Evolutionary conservation across 1,140 invertebrate species (phyloP).

Genomic region (Streblospio benedicti): DNA sequence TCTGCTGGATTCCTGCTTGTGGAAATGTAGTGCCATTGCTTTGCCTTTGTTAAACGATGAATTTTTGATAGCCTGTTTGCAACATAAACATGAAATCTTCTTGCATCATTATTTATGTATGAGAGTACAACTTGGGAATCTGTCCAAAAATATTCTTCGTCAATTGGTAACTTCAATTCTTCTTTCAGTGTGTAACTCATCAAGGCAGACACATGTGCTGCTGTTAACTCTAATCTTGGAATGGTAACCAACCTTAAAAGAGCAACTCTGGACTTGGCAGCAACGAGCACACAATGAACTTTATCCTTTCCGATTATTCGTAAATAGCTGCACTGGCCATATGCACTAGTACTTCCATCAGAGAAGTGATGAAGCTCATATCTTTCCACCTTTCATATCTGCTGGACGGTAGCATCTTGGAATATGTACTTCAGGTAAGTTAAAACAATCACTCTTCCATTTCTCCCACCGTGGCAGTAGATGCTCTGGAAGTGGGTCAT

Average conservation of each 20-base stretch:
- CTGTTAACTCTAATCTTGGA: conserved; percentile 17
- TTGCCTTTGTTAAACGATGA: neutral
- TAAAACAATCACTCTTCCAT: neutral
- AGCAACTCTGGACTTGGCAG: conserved; percentile 18
- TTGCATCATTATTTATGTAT: conserved; percentile 14
- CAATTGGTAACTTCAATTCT: conserved; percentile 4
- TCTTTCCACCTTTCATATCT: neutral
- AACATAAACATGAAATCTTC: conserved; percentile 15
- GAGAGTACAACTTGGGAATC: conserved; percentile 14
- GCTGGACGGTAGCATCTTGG: neutral
- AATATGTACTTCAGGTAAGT: neutral
- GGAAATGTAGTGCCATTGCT: conserved; percentile 7
- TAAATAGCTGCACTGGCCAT: conserved; percentile 16
- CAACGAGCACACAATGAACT: conserved; percentile 4
- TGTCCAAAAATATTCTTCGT: conserved; percentile 7
- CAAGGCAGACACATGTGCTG: conserved; percentile 10
- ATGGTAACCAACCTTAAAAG: conserved; percentile 12
- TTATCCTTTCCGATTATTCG: conserved; percentile 1
- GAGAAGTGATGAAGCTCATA: conserved; percentile 16
- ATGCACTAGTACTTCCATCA: conserved; percentile 15
- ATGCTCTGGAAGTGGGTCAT: neutral
- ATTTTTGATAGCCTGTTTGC: conserved; percentile 8
- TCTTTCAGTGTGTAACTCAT: neutral
- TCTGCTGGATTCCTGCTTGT: conserved; percentile 3
- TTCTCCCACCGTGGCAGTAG: neutral